A percentile compares a stretch with the other conserved stretches of the same genome.
phyloP scores from a whole-genome alignment of 2,797 vertebrate species.

The Molossus alvarezi region DNA sequence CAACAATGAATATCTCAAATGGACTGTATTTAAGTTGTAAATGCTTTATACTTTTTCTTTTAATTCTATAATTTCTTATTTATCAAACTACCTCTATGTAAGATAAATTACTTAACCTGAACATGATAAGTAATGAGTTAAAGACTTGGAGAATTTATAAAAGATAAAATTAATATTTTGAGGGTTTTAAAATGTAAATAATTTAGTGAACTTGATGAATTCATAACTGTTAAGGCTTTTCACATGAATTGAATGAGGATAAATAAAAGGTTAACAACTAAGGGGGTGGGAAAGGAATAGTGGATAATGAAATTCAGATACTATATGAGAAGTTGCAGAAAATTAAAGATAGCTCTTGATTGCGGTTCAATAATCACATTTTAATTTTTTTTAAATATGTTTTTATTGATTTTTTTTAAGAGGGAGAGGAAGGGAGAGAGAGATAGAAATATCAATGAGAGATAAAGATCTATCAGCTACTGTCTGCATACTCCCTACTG shows the following conservation, averaged over 20 bases:
- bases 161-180: not conserved
- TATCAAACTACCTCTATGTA: not conserved
- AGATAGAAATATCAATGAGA: too few relatives aligned
- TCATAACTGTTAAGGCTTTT: slow-evolving; percentile 23
- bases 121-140: not conserved
- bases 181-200: not conserved
- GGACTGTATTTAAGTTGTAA: not conserved
- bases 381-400: not conserved
- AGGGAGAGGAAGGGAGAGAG: too few relatives aligned
- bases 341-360: not conserved
- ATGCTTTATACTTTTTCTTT: not conserved
- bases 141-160: not conserved
- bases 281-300: not conserved
- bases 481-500: too few relatives aligned
- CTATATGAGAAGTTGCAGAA: not conserved
- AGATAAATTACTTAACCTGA: not conserved
- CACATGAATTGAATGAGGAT: slow-evolving; percentile 21
- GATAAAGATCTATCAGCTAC: too few relatives aligned
- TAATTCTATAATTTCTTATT: not conserved
- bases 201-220: not conserved
- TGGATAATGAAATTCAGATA: slow-evolving; percentile 62
- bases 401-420: too few relatives aligned
- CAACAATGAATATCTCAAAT: not conserved
- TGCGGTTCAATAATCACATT: not conserved
- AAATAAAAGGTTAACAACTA: slow-evolving; percentile 52